These are phyloP conservation scores for Sweltsa coloradensis DNA, from an alignment of 1,140 invertebrate genomes.

Conservation along the genomic window DNA sequence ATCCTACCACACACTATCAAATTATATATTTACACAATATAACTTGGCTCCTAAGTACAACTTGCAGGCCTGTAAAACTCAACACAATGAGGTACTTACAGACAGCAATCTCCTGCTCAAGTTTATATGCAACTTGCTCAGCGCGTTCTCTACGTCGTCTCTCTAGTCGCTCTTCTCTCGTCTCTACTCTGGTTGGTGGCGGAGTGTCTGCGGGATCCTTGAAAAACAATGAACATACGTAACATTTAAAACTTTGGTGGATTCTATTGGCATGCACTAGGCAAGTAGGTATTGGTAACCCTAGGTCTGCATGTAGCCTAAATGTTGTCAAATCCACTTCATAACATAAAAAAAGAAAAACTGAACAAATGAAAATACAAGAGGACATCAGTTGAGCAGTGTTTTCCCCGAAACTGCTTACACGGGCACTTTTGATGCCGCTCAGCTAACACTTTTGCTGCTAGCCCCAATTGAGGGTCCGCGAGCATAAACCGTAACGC, in stretches of 20 bases:
- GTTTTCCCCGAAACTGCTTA: too few relatives aligned
- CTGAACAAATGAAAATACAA: not conserved
- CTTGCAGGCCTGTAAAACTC: too few relatives aligned
- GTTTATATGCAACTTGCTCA: conserved; percentile 94
- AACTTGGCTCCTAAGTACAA: too few relatives aligned
- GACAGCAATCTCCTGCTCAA: conserved; percentile 96
- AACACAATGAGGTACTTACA: too few relatives aligned
- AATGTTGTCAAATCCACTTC: not conserved
- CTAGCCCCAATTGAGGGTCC: too few relatives aligned
- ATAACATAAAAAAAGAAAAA: conserved; percentile 3
- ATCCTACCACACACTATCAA: conserved; percentile 1
- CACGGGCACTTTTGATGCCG: too few relatives aligned
- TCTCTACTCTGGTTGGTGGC: conserved; percentile 87
- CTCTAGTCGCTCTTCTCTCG: conserved; percentile 84
- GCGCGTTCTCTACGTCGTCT: conserved; percentile 82
- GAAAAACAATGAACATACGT: conserved; percentile 13
- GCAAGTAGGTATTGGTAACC: not conserved
- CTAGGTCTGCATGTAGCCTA: not conserved
- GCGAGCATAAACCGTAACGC: too few relatives aligned
- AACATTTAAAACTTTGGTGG: not conserved
- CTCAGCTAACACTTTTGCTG: too few relatives aligned
- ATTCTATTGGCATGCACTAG: not conserved
- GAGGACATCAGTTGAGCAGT: not conserved
- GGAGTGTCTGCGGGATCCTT: conserved; percentile 95
- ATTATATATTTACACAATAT: too few relatives aligned